Evolutionary conservation across 2,797 vertebrate genomes (phyloP), one percentile per base, ranked within the genome.

Genomic region (Myotis planiceps): DNA sequence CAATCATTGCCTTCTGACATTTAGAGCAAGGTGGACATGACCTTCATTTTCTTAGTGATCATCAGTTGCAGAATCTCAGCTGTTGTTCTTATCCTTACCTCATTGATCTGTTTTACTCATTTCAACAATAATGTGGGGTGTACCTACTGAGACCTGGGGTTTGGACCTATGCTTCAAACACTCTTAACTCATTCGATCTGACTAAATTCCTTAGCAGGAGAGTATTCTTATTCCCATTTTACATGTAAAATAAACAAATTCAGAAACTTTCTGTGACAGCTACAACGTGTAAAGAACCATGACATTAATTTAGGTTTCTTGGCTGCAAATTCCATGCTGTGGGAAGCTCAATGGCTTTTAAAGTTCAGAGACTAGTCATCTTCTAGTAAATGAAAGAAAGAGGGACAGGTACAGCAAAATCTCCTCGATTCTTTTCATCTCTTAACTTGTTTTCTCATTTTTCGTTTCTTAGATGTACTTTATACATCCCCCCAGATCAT

Each of bases 161-260:
- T 49, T 80, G 42, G 49, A 58, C 14, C 34, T 47, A 4, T 65
- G 29, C 32, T 81, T 90, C 66, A 72, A 45, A 91, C 32, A n/a
- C 18, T 72, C 51, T 34, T 34, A 60, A 32, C 9, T 45, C 58
- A 71, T 78, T 91, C 58, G 32, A 37, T 68, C 75, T 86, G 37
- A 83, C 83, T 76, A 25, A 29, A 65, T 84, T 69, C 55, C 53
- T 92, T 83, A 21, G 51, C 47, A 91, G 47, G 53, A 81, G n/a
- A 84, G 10, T 84, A 45, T 15, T 82, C 6, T 91, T 65, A 86
- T 71, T 74, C 18, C 27, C 5, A 53, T 66, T 83, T 74, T 85
- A 71, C 25, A 4, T 29, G 60, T 63, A 78, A 96, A 95, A 93
- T 45, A 90, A 90, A 90, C 32, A 86, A 75, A 72, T 71, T 90